phyloP scores from a whole-genome alignment of 2,888 invertebrate genomes.

The Achlya flavicornis region DNA sequence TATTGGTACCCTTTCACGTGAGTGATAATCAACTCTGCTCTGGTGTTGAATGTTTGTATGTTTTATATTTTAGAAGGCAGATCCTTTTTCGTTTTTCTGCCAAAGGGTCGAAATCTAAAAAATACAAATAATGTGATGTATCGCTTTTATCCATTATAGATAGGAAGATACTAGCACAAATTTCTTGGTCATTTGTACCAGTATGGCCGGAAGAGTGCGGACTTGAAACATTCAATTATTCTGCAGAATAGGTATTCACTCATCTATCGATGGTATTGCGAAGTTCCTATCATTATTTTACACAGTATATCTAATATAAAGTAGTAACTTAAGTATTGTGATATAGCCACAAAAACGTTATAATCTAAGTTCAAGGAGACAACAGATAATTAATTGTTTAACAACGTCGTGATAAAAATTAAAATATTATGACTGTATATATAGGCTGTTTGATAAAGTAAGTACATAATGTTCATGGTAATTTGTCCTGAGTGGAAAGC shows the following conservation, averaged over 20 bases:
- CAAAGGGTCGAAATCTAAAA: neutral
- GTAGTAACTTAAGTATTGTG: too few species aligned
- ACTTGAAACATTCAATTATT: neutral
- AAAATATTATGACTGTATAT: too few species aligned
- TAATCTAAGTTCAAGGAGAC: neutral
- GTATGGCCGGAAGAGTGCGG: neutral
- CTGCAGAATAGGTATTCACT: neutral
- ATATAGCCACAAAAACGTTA: too few species aligned
- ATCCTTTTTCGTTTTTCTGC: neutral
- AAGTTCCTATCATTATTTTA: neutral
- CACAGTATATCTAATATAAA: neutral
- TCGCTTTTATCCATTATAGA: too few species aligned
- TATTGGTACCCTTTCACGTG: neutral
- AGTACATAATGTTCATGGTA: too few species aligned
- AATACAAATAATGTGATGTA: neutral
- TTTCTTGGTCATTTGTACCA: too few species aligned
- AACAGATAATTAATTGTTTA: neutral
- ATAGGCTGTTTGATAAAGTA: too few species aligned
- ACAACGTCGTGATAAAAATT: too few species aligned
- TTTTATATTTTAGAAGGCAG: neutral
- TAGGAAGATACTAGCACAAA: too few species aligned
- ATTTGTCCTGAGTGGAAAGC: too few species aligned
- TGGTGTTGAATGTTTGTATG: neutral
- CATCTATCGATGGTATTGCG: neutral
- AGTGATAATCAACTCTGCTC: neutral